A percentile compares a stretch with the other conserved stretches of the same genome.
Conservation (phyloP, 2,888 invertebrate species). For the Dusona sp. region DNA sequence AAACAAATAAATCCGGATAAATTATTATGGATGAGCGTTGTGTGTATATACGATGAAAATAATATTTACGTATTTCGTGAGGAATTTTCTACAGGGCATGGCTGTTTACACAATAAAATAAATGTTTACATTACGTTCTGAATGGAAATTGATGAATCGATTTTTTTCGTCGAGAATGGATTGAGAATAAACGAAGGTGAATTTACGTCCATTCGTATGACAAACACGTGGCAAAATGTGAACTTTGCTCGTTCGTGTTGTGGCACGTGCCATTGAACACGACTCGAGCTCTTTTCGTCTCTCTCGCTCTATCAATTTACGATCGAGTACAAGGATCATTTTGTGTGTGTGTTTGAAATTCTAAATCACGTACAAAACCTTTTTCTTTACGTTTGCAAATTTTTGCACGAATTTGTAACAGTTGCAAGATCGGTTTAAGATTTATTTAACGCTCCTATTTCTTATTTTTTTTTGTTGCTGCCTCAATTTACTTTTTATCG, state of each 20-base stretch:
- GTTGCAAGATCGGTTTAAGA: not conserved
- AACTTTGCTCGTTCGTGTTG: slow-evolving; percentile 38
- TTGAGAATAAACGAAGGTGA: slow-evolving; percentile 18
- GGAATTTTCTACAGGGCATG: too few species aligned
- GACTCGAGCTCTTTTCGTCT: not conserved
- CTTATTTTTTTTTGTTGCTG: not conserved
- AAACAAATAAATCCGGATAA: not conserved
- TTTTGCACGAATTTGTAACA: slow-evolving; percentile 13
- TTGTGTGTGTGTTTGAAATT: slow-evolving; percentile 11
- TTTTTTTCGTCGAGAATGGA: not conserved
- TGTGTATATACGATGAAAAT: not conserved
- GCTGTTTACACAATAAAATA: not conserved
- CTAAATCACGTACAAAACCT: not conserved
- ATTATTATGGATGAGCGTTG: not conserved
- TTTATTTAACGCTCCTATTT: not conserved
- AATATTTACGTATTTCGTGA: not conserved
- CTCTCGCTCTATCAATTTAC: slow-evolving; percentile 16
- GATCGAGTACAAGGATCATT: slow-evolving; percentile 56
- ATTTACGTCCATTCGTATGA: slow-evolving; percentile 12
- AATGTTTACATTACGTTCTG: not conserved
- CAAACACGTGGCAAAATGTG: slow-evolving; percentile 47
- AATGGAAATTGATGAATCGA: not conserved
- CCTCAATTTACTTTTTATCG: not conserved
- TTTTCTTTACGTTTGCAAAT: not conserved
- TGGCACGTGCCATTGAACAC: slow-evolving; percentile 26